Base-by-base conservation (phyloP, 2,797 vertebrate species). In the Nothura maculosa region DNA sequence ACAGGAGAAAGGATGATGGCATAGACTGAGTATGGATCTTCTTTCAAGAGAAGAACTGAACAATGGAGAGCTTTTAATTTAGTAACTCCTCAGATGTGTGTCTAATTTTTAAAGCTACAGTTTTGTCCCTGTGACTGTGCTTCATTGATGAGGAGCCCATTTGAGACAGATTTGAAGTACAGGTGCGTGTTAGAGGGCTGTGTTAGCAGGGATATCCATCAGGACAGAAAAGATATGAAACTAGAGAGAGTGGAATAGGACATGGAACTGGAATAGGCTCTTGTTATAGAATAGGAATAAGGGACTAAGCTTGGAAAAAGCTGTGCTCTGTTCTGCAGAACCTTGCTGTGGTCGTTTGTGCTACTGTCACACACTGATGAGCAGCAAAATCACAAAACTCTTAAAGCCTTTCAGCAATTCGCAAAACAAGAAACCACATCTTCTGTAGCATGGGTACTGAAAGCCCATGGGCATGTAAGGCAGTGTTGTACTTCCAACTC, bases 331-430 rank as follows among this genome's bases (percentile, higher is more conserved):
- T 70, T 85, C 62, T 93, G 58, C 34, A 79, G 82, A 94, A 52
- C 66, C 60, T 86, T 80, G 45, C 88, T 92, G 72, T 91, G 78
- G 84, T 93, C 83, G 54, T 64, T 21, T 66, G 34, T 36, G 81
- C 68, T 66, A 72, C 68, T 90, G 85, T 79, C 68, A 87, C 86
- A 80, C 84, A 80, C 69, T 78, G 86, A 64, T 92, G 42, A 86
- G 69, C 86, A 87, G 75, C 79, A 85, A 85, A 92, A 68, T 85
- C 90, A 81, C 47, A 4, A 70, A 85, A 85, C 52, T 83, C 67
- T 69, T 40, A 52, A 83, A 84, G 60, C 70, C 24, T 92, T 93
- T 81, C 55, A 79, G 80, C 79, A 69, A 36, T 83, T 79, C 63
- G 63, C 60, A 76, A 75, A 92, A 81, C 55, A 68, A 88, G 93